These are phyloP conservation scores for Perca fluviatilis DNA, from an alignment of 2,113 vertebrate genomes.

Conservation along the genomic window DNA sequence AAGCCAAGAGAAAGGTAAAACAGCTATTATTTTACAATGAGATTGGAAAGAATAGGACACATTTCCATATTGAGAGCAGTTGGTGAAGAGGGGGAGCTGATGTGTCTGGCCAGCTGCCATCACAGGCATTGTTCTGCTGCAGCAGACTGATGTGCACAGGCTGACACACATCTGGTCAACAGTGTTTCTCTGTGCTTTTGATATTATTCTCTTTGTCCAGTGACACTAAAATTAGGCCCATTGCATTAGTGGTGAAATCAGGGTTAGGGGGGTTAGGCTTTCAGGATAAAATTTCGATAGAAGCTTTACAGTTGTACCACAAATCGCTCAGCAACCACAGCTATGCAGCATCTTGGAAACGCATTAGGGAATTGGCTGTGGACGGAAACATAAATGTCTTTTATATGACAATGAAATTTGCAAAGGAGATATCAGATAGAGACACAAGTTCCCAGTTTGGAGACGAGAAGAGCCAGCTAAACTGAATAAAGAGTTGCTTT, in stretches of 20 bases:
- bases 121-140: constrained; percentile 14
- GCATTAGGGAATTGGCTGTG: constrained; percentile 1
- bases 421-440: not conserved
- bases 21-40: not conserved
- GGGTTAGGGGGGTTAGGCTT: not conserved
- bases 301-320: not conserved
- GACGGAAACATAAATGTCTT: constrained; percentile 8
- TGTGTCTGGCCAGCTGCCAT: constrained; percentile 32
- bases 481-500: not conserved
- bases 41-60: not conserved
- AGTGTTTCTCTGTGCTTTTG: not conserved
- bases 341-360: constrained; percentile 18
- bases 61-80: constrained; percentile 35
- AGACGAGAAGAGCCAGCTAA: not conserved
- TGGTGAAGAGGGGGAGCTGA: constrained; percentile 24
- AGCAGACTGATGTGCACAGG: not conserved
- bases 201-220: not conserved
- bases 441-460: not conserved
- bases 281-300: not conserved
- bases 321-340: constrained; percentile 18
- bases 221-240: not conserved
- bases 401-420: not conserved
- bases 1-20: not conserved
- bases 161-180: constrained; percentile 35
- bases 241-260: not conserved